A percentile compares a stretch with the other conserved stretches of the same genome.
phyloP scores from a whole-genome alignment of 2,113 vertebrate genomes.

The Empidonax alnorum region DNA sequence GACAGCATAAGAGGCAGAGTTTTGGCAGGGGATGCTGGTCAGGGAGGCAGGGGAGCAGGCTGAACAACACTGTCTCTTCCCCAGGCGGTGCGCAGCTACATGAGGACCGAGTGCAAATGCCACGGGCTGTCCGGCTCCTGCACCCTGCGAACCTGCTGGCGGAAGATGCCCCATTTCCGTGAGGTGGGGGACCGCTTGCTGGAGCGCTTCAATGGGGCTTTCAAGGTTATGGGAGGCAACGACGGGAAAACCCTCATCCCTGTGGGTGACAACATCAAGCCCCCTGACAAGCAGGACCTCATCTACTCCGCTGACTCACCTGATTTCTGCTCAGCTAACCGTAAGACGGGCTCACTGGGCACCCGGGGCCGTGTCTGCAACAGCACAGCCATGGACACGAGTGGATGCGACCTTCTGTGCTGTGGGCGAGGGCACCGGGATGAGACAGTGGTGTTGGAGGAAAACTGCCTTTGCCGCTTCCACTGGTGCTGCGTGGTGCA shows the following conservation, averaged over 20 bases:
- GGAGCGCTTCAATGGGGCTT: constrained; percentile 93
- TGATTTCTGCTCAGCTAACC: constrained; percentile 93
- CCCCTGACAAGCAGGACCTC: constrained; percentile 90
- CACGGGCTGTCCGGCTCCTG: constrained; percentile 96
- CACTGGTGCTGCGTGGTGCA: constrained; percentile 98
- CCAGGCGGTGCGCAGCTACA: constrained; percentile 94
- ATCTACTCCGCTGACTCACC: constrained; percentile 96
- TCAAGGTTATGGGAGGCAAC: constrained; percentile 96
- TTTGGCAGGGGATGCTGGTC: background rate
- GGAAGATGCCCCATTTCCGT: constrained; percentile 95
- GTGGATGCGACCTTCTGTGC: constrained; percentile 94
- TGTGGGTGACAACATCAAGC: constrained; percentile 91
- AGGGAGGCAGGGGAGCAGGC: rapidly evolving
- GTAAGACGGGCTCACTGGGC: constrained; percentile 92
- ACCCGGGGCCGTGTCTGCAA: constrained; percentile 93
- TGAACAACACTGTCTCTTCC: background rate
- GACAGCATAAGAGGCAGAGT: background rate
- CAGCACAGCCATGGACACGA: constrained; percentile 93
- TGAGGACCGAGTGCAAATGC: constrained; percentile 96
- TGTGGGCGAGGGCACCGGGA: constrained; percentile 91
- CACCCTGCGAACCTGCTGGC: constrained; percentile 95
- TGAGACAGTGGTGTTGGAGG: constrained; percentile 90
- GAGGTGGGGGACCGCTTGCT: constrained; percentile 93
- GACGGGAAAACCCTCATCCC: constrained; percentile 94
- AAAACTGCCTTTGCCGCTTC: constrained; percentile 97